Evolutionary conservation across 2,113 vertebrate species (phyloP).

Genomic region (Pao palembangensis): DNA sequence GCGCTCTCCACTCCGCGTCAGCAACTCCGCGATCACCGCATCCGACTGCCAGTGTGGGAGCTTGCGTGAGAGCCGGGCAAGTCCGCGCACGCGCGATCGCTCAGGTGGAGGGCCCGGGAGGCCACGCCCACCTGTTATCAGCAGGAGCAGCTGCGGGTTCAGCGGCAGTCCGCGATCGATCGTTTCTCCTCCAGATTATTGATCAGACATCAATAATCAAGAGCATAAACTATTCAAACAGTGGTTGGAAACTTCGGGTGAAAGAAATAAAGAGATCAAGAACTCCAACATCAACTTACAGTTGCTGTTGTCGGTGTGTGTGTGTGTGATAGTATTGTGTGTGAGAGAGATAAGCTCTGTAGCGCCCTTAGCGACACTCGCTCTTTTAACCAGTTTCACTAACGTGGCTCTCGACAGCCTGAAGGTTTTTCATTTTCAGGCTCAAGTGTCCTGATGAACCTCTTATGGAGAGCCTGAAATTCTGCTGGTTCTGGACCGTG

Average conservation of each 20-base stretch:
- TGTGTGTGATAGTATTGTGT: too few species aligned
- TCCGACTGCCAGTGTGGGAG: rapidly evolving
- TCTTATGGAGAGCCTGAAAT: too few species aligned
- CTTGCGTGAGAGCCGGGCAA: not conserved
- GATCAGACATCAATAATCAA: not conserved
- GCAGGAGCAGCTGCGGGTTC: not conserved
- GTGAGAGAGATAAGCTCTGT: constrained; percentile 26
- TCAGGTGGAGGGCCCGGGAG: constrained; percentile 14
- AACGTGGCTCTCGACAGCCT: too few species aligned
- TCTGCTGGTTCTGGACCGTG: too few species aligned
- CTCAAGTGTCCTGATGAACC: too few species aligned
- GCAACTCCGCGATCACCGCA: not conserved
- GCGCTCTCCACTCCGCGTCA: too few species aligned
- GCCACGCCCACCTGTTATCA: constrained; percentile 13
- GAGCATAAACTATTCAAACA: too few species aligned
- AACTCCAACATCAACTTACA: too few species aligned
- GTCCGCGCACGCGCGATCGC: constrained; percentile 40
- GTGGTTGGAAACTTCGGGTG: too few species aligned
- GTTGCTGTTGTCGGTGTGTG: constrained; percentile 1
- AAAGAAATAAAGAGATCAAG: too few species aligned
- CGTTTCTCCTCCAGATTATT: not conserved
- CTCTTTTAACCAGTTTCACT: not conserved
- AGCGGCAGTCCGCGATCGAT: too few species aligned
- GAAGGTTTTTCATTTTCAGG: too few species aligned
- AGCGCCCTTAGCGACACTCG: constrained; percentile 18